Percentiles rank a stretch among this genome's conserved stretches.
These are phyloP conservation scores for Tachystola acroxantha DNA, from an alignment of 2,888 invertebrate genomes.

Conservation along the genomic window DNA sequence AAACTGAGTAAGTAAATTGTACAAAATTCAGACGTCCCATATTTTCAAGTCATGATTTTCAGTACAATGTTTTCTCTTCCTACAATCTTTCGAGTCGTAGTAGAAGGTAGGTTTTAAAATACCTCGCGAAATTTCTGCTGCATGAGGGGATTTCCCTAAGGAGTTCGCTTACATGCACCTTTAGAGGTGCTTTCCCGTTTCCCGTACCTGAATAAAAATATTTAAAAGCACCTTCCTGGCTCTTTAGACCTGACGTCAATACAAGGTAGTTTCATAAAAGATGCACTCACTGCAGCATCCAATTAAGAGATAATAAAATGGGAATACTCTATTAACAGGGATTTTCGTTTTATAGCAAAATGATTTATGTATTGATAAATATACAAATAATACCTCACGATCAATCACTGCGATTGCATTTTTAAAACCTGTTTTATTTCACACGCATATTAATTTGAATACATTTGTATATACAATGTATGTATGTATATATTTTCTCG, in stretches of 20 bases:
- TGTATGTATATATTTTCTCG: too few relatives aligned
- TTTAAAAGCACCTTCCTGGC: background rate
- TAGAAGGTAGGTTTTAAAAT: background rate
- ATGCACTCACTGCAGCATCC: background rate
- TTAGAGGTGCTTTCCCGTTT: conserved; percentile 1
- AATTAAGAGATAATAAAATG: background rate
- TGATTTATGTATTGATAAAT: too few relatives aligned
- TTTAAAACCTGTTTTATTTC: too few relatives aligned
- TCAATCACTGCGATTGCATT: too few relatives aligned
- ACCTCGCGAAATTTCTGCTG: background rate
- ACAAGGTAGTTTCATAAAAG: background rate
- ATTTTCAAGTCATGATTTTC: too few relatives aligned
- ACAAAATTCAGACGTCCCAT: too few relatives aligned
- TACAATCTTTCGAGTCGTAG: background rate
- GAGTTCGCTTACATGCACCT: conserved; percentile 10
- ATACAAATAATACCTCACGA: too few relatives aligned
- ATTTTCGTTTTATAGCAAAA: too few relatives aligned
- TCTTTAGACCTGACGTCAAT: background rate
- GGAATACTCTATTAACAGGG: background rate
- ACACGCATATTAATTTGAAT: too few relatives aligned
- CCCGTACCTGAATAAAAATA: background rate
- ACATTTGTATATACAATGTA: too few relatives aligned
- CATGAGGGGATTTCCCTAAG: conserved; percentile 1
- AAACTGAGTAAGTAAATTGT: too few relatives aligned
- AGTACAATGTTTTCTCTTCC: background rate